Evolutionary conservation across 2,797 vertebrate species (phyloP), one percentile per base, ranked within the genome.

Genomic region (Characodon lateralis): DNA sequence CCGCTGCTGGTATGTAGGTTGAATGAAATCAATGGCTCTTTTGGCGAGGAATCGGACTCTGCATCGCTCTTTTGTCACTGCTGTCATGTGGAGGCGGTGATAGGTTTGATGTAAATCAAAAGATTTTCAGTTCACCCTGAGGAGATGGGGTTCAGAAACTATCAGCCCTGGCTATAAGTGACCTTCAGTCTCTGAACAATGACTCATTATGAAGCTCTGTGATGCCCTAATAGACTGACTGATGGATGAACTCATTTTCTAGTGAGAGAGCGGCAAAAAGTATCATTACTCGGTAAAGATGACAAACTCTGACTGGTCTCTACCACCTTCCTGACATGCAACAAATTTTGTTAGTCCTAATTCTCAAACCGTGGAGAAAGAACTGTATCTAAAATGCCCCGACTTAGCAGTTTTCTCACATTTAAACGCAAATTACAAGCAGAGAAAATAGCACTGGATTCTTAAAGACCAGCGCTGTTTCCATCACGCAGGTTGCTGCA

Each of bases 151-250:
- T 87, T 87, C 88, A 90, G 91, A 85, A 86, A 78, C 89, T 92
- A 95, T 95, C 94, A 89, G 91, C 77, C 82, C 74, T 78, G 89
- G 91, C 92, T 93, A 95, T 95, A 94, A 91, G 88, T 91, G 89
- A 92, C 90, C 93, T 93, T 88, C 88, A 81, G 41, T 94, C 89
- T 82, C 89, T 71, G 92, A 94, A 94, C 93, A 95, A 92, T 90
- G 85, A 92, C 91, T 94, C 91, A 94, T 94, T 94, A 95, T 74
- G 88, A 85, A 83, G 87, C 88, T 83, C 81, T 59, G 88, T 88
- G 91, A 89, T 83, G 84, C 88, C 82, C 91, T 95, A 94, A 95
- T 92, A 91, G 93, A 93, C 92, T 88, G 91, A 95, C 89, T 91
- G 93, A 94, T 78, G 81, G 91, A 91, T 91, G 87, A 91, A 94